Conservation (phyloP, 1,140 invertebrate genomes). For the Drosophila teissieri region DNA sequence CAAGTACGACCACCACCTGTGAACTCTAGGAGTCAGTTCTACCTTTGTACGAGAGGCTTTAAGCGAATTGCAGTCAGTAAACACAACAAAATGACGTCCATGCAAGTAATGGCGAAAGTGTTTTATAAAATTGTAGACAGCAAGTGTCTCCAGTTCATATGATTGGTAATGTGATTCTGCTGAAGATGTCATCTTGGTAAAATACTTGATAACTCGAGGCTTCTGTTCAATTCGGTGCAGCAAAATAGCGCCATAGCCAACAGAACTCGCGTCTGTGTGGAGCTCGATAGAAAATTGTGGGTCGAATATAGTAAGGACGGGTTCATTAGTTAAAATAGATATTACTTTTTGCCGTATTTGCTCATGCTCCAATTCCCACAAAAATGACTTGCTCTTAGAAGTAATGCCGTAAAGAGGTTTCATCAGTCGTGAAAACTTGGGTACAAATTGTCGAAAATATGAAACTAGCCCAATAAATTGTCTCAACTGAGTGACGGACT, state of each 20-base stretch:
- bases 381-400: no score
- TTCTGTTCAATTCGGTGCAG: slow-evolving; percentile 14
- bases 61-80: background rate
- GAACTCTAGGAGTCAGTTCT: slow-evolving; percentile 25
- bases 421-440: no score
- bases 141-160: slow-evolving; percentile 19
- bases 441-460: no score
- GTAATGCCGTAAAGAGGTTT: no score
- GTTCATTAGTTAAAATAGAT: no score
- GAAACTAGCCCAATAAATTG: no score
- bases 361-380: no score
- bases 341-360: no score
- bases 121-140: slow-evolving; percentile 20
- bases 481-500: no score
- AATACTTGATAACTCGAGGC: slow-evolving; percentile 14
- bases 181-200: slow-evolving; percentile 13
- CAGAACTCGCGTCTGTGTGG: slow-evolving; percentile 8
- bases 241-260: slow-evolving; percentile 22
- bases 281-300: slow-evolving; percentile 12
- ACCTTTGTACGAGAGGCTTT: background rate
- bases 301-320: slow-evolving; percentile 1
- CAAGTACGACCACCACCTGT: slow-evolving; percentile 25
- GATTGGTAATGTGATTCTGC: slow-evolving; percentile 29
- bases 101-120: slow-evolving; percentile 35
- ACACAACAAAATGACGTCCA: slow-evolving; percentile 18